phyloP scores from a whole-genome alignment of 2,888 invertebrate species.

The Agrilus cyanescens region DNA sequence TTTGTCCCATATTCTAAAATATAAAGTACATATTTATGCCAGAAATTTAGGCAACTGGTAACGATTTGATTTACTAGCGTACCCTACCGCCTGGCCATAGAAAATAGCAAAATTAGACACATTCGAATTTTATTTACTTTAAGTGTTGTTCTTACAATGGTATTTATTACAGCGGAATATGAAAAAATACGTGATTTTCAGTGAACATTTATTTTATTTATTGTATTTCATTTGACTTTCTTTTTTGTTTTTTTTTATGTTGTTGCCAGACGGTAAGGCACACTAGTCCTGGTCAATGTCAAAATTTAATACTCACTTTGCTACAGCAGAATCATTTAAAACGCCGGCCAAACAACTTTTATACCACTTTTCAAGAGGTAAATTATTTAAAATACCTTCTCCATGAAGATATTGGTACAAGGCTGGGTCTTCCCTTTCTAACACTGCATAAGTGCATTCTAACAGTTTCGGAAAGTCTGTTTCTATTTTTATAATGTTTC shows the following conservation, averaged over 20 bases:
- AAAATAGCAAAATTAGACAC: neutral
- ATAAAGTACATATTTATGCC: slow-evolving; percentile 6
- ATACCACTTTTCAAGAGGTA: slow-evolving; percentile 71
- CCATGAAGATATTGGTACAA: slow-evolving; percentile 58
- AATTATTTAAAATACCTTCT: slow-evolving; percentile 47
- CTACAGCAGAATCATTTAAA: slow-evolving; percentile 64
- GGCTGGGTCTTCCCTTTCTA: slow-evolving; percentile 67
- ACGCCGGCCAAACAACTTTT: slow-evolving; percentile 72
- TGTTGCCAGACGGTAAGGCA: too few species aligned
- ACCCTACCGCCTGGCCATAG: neutral
- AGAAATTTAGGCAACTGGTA: neutral
- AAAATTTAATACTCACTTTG: slow-evolving; percentile 44
- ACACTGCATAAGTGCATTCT: slow-evolving; percentile 50
- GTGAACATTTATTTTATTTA: too few species aligned
- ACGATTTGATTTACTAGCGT: too few species aligned
- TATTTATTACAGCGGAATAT: too few species aligned
- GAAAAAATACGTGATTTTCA: too few species aligned
- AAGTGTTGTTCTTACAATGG: too few species aligned
- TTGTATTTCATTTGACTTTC: too few species aligned
- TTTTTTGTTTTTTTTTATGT: too few species aligned
- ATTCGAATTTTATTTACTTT: too few species aligned
- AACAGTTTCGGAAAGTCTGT: slow-evolving; percentile 53
- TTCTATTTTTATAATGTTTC: slow-evolving; percentile 53
- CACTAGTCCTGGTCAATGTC: too few species aligned
- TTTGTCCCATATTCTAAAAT: slow-evolving; percentile 77